Conservation (phyloP, 2,888 invertebrate genomes). For the Drosophila anomelani region DNA sequence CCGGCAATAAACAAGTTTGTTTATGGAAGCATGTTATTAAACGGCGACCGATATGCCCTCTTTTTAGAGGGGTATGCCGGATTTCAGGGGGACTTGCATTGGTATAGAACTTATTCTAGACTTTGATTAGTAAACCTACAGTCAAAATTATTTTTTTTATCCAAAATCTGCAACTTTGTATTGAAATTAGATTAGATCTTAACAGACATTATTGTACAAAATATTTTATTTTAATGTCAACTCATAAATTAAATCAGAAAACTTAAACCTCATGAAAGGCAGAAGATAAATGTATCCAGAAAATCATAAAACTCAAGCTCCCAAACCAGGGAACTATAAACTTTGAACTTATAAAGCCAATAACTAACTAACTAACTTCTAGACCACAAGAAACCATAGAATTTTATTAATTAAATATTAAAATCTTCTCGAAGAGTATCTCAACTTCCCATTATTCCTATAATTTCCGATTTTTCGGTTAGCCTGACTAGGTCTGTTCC, state of each 20-base stretch:
- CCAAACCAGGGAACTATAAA: accelerated
- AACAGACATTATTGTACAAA: too few relatives aligned
- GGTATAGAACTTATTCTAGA: neutral
- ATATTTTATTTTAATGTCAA: too few relatives aligned
- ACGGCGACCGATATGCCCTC: slow-evolving; percentile 37
- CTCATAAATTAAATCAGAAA: too few relatives aligned
- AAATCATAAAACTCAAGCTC: too few relatives aligned
- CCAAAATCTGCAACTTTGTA: neutral
- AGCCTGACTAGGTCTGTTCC: slow-evolving; percentile 37
- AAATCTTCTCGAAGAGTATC: slow-evolving; percentile 30
- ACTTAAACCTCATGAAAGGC: too few relatives aligned
- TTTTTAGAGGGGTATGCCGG: neutral
- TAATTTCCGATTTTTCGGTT: slow-evolving; percentile 11
- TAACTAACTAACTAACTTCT: too few relatives aligned
- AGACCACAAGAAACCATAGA: too few relatives aligned
- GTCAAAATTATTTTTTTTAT: neutral
- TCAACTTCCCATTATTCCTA: neutral
- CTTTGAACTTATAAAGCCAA: neutral
- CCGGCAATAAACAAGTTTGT: slow-evolving; percentile 67
- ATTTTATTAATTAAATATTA: too few relatives aligned
- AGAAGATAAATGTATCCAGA: too few relatives aligned
- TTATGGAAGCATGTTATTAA: slow-evolving; percentile 60
- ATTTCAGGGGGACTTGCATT: neutral
- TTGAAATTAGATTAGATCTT: too few relatives aligned
- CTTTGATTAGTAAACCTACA: neutral